Evolutionary conservation across 2,797 vertebrate genomes (phyloP), one percentile per base, ranked within the genome.

Genomic region (Macropus fuliginosus): DNA sequence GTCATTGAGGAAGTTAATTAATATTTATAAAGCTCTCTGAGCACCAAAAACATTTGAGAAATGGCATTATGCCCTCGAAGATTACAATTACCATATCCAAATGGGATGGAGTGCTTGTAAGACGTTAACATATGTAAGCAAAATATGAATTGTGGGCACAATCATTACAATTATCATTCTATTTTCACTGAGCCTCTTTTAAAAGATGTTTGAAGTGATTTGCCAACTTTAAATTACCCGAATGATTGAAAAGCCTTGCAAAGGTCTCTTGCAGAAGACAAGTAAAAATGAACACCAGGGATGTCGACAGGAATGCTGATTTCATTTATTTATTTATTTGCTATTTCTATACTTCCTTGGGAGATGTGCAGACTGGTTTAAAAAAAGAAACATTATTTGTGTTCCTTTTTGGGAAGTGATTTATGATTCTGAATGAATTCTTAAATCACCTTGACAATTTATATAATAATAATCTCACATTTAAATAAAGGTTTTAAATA

Each of bases 181-280:
- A 92, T 91, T 95, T 93, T 34, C 92, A 95, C 11, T 87, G 59
- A 93, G 91, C 0, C 0, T 91, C 74, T 95, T 97, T 74, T 8
- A 66, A 94, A 95, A 89, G 56, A 87, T 90, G 91, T 57, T 91
- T 95, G 24, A 95, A 40, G 31, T 96, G 12, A 46, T 94, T 91
- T 96, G 28, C 54, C 74, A 95, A 55, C 10, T 94, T 74, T 95
- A 97, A 90, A 96, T 90, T 9, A 5, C 57, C 1, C 11, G 91
- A 31, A 95, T 97, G 90, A 94, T 96, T 96, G 21, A 92, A 93
- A 96, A 96, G 52, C 18, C 1, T 95, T 91, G 12, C 27, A 56
- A 90, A 93, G 40, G 54, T 54, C 31, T 91, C 89, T 95, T 91
- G 29, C 40, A 94, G 92, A 93, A 29, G 95, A 18, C 18, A 74